These are phyloP conservation scores for Drosophila santomea DNA, from an alignment of 1,140 invertebrate genomes.

Conservation along the genomic window DNA sequence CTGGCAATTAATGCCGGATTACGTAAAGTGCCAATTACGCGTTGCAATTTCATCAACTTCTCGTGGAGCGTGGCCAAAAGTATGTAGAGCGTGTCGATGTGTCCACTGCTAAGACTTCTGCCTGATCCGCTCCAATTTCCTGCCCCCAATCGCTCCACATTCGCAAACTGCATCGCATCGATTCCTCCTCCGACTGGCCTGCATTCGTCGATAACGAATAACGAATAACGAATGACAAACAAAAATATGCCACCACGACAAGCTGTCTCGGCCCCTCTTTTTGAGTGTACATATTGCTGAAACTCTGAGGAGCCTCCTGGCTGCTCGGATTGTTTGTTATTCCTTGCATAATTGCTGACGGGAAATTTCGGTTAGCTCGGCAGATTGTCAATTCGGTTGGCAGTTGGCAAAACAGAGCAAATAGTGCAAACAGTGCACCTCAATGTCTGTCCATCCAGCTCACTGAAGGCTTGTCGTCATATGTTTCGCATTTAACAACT, in stretches of 20 bases:
- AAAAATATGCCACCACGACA: slow-evolving; percentile 22
- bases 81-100: slow-evolving; percentile 39
- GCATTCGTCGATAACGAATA: slow-evolving; percentile 17
- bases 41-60: slow-evolving; percentile 37
- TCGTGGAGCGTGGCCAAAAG: slow-evolving; percentile 13
- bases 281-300: too few relatives aligned
- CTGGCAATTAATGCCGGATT: slow-evolving; percentile 41
- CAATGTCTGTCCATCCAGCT: slow-evolving; percentile 26
- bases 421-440: slow-evolving; percentile 14
- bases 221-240: slow-evolving; percentile 10
- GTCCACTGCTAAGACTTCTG: slow-evolving; percentile 42
- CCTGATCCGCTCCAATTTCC: slow-evolving; percentile 49
- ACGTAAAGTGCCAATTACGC: slow-evolving; percentile 46
- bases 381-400: slow-evolving; percentile 20
- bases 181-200: slow-evolving; percentile 4
- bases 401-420: slow-evolving; percentile 19
- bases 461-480: slow-evolving; percentile 1
- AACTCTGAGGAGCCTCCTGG: background rate
- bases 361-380: slow-evolving; percentile 11
- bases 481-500: slow-evolving; percentile 7
- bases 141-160: slow-evolving; percentile 24
- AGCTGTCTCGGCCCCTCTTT: slow-evolving; percentile 21
- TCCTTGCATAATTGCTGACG: slow-evolving; percentile 26
- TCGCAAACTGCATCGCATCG: slow-evolving; percentile 37
- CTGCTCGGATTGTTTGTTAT: slow-evolving; percentile 22